Conservation (phyloP, 2,113 vertebrate genomes). For the Eulemur rufifrons region DNA sequence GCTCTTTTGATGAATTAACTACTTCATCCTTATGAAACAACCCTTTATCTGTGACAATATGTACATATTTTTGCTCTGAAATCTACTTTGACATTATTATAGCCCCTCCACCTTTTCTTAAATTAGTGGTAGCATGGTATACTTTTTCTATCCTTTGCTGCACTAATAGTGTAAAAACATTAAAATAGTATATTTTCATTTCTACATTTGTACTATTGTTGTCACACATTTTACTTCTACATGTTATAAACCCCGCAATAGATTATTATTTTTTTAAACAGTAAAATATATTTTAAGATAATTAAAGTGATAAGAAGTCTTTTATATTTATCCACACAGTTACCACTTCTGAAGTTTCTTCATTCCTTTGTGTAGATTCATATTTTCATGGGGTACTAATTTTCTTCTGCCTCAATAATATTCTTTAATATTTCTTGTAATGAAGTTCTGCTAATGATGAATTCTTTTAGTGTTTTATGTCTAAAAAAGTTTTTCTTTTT, state of each 20-base stretch:
- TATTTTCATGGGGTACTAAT: background rate
- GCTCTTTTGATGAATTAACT: background rate
- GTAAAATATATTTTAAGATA: background rate
- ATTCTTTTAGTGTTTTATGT: background rate
- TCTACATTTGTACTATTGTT: background rate
- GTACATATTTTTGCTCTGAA: background rate
- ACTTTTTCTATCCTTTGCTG: background rate
- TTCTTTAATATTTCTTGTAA: background rate
- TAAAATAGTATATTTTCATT: background rate
- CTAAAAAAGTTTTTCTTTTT: background rate
- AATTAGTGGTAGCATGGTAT: background rate
- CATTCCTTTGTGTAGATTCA: background rate
- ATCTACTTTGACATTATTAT: background rate
- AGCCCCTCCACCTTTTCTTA: background rate
- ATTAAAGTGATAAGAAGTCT: background rate
- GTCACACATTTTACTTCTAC: background rate
- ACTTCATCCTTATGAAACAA: background rate
- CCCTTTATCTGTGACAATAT: background rate
- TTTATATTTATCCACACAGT: background rate
- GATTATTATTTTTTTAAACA: background rate
- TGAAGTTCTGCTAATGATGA: background rate
- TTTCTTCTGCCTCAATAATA: background rate
- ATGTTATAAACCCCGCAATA: background rate
- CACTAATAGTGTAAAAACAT: background rate
- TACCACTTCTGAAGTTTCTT: background rate